Evolutionary conservation across 1,140 invertebrate species (phyloP).

Genomic region (Papilio machaon): DNA sequence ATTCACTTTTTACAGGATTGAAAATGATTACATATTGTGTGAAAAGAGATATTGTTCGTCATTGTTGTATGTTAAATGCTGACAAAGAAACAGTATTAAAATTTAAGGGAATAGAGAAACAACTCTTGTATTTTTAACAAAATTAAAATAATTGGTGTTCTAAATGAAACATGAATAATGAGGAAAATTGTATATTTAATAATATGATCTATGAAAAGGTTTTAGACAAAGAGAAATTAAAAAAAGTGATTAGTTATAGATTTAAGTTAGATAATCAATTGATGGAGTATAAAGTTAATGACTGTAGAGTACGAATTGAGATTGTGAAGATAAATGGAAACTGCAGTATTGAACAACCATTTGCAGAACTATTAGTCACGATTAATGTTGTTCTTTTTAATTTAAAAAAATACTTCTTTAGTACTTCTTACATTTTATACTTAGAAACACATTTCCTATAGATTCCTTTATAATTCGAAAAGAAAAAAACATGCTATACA

Average conservation of each 20-base stretch:
- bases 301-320: neutral
- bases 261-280: neutral
- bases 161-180: too few relatives aligned
- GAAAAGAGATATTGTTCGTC: too few relatives aligned
- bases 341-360: constrained; percentile 13
- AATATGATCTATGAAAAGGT: neutral
- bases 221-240: neutral
- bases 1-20: too few relatives aligned
- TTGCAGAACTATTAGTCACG: constrained; percentile 10
- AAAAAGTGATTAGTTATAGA: neutral
- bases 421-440: neutral
- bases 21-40: too few relatives aligned
- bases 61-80: too few relatives aligned
- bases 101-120: too few relatives aligned
- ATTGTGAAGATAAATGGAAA: neutral
- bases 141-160: too few relatives aligned
- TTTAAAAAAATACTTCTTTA: neutral
- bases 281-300: neutral
- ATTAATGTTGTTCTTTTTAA: constrained; percentile 13
- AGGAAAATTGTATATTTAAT: neutral
- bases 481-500: too few relatives aligned
- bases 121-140: too few relatives aligned
- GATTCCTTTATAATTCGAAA: neutral
- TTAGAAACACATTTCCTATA: neutral
- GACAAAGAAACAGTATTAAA: too few relatives aligned